Percentiles rank a stretch among this genome's conserved stretches.
phyloP scores from a whole-genome alignment of 2,888 invertebrate species.

The Diogma glabrata region DNA sequence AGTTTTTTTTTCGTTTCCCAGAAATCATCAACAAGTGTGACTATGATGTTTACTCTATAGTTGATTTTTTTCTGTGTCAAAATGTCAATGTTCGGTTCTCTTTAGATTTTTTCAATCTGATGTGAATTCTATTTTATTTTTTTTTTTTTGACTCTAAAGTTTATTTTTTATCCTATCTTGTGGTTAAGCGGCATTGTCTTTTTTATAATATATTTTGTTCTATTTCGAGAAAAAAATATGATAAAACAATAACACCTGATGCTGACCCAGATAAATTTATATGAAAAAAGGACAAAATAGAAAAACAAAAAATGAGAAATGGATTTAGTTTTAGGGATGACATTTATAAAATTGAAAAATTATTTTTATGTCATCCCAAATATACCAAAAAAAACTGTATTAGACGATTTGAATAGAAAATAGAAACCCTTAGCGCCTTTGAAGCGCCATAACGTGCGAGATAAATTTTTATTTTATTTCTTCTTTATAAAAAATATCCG shows the following conservation, averaged over 20 bases:
- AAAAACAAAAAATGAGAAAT: slow-evolving; percentile 7
- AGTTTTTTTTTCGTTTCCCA: too few relatives aligned
- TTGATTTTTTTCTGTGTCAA: too few relatives aligned
- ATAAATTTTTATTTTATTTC: background rate
- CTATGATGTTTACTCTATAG: too few relatives aligned
- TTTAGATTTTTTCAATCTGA: too few relatives aligned
- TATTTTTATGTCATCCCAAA: slow-evolving; percentile 8
- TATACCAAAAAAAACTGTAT: background rate
- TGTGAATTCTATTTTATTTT: too few relatives aligned
- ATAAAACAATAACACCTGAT: slow-evolving; percentile 9
- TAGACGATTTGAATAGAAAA: background rate
- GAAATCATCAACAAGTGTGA: too few relatives aligned
- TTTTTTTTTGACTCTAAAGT: too few relatives aligned
- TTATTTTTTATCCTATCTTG: too few relatives aligned
- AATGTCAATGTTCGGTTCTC: too few relatives aligned
- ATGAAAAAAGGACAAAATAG: too few relatives aligned
- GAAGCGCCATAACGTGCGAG: background rate
- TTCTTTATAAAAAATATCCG: too few relatives aligned
- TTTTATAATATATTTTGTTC: slow-evolving; percentile 5
- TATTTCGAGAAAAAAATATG: background rate
- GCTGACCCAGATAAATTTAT: slow-evolving; percentile 6
- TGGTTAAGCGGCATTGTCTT: slow-evolving; percentile 5
- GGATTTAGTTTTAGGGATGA: slow-evolving; percentile 6
- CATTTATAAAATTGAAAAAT: slow-evolving; percentile 8
- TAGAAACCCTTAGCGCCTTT: slow-evolving; percentile 3